phyloP scores from a whole-genome alignment of 2,113 vertebrate genomes.

The Sterrhoptilus dennistouni region DNA sequence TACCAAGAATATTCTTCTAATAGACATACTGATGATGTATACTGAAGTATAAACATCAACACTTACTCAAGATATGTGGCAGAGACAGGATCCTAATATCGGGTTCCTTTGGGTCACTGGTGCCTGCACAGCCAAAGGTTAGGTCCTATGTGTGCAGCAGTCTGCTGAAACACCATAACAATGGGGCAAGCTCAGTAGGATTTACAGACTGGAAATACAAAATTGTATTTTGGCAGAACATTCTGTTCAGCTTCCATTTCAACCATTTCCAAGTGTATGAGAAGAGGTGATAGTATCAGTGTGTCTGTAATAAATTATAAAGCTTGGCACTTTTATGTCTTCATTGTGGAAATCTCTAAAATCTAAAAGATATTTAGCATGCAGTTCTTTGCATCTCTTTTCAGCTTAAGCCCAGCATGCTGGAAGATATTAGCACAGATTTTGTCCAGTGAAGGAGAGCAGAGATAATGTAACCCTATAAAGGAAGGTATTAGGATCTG shows the following conservation, averaged over 20 bases:
- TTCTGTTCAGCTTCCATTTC: conserved; percentile 26
- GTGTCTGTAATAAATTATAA: conserved; percentile 36
- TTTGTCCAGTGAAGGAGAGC: background rate
- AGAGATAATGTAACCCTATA: background rate
- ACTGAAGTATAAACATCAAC: background rate
- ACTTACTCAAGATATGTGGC: background rate
- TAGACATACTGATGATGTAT: background rate
- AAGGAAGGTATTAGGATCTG: background rate
- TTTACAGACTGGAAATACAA: background rate
- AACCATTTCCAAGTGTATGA: background rate
- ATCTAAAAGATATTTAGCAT: background rate
- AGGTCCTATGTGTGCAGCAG: background rate
- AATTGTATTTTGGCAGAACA: conserved; percentile 41
- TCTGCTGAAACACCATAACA: background rate
- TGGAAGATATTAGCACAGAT: background rate
- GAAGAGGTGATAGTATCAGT: conserved; percentile 2
- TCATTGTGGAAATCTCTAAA: background rate
- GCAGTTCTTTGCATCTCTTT: background rate
- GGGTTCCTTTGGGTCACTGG: background rate
- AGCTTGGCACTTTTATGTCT: conserved; percentile 7
- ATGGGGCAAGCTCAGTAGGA: background rate
- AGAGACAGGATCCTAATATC: background rate
- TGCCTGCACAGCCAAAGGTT: background rate
- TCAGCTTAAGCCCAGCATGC: background rate
- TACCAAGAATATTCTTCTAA: background rate